Base-by-base conservation (phyloP, 2,888 invertebrate genomes). In the Enoplolaimus lenunculus region DNA sequence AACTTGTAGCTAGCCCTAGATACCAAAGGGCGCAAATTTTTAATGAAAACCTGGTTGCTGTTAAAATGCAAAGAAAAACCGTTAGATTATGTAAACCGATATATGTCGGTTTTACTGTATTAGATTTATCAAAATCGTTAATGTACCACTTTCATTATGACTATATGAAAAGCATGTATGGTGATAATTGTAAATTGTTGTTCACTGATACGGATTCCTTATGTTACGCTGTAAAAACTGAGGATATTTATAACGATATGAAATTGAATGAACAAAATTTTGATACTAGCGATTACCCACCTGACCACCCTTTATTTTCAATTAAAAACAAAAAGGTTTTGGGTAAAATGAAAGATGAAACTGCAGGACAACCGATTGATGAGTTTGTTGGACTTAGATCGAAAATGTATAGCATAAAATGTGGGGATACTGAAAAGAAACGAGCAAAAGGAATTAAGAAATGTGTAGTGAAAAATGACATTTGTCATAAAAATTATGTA, bases 301-400 rank as follows among this genome's bases (percentile, higher is more conserved):
- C n/a, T 7, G 26, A 62, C 7, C 64, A 62, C 31, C n/a, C 64
- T 7, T n/a, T 62, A 26, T 62, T 30, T 33, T 13, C 7, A 29
- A 13, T 26, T 7, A n/a, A 13, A 29, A 62, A 62, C 64, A 62
- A 62, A 26, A 62, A 13, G 64, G n/a, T 62, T 7, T 13, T 62
- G n/a, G 64, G 64, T 7, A 62, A 62, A 62, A 62, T 62, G 64
- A 62, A 62, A n/a, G 64, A 62, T 62, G 64, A 62, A 62, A 62
- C 64, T 16, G n/a, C 7, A 16, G 64, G 64, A 7, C 7, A 30
- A 7, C 64, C 64, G 28, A 62, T 62, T 7, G 13, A 62, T 30
- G 7, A 62, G 31, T 62, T 62, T 62, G 7, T 7, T 62, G 64
- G 64, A 16, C 64, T 62, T 26, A 7, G 64, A 62, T 7, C 64